A percentile compares a stretch with the other conserved stretches of the same genome.
phyloP scores from a whole-genome alignment of 2,113 vertebrate genomes.

The Chaetodon trifascialis region DNA sequence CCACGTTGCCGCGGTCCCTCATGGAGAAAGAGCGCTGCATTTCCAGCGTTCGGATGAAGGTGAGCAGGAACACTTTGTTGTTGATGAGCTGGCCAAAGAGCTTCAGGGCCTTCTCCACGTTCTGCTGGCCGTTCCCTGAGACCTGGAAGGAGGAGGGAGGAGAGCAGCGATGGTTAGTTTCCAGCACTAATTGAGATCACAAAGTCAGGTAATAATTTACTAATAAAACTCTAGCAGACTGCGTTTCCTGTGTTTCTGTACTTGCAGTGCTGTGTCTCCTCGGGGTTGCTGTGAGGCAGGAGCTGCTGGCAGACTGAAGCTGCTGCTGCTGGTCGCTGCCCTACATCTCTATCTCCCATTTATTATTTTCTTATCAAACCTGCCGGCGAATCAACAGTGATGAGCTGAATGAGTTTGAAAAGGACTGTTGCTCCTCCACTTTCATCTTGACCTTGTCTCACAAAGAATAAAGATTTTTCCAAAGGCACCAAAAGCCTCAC shows the following conservation, averaged over 20 bases:
- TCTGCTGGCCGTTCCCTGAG: constrained; percentile 95
- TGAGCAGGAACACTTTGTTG: constrained; percentile 98
- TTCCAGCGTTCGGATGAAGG: constrained; percentile 97
- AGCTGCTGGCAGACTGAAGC: too few species aligned
- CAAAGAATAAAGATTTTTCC: constrained; percentile 62
- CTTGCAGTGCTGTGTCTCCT: not conserved
- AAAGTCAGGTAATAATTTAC: not conserved
- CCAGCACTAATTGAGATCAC: constrained; percentile 5
- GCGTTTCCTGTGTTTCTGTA: not conserved
- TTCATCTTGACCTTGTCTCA: constrained; percentile 57
- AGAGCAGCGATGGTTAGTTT: not conserved
- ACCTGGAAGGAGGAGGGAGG: constrained; percentile 84
- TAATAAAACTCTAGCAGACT: too few species aligned
- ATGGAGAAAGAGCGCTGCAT: constrained; percentile 98
- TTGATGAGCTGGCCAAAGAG: constrained; percentile 97
- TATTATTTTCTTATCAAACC: not conserved
- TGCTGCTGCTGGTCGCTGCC: too few species aligned
- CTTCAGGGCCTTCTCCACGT: constrained; percentile 97
- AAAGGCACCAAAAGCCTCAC: constrained; percentile 41
- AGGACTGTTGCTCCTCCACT: constrained; percentile 10
- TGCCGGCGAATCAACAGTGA: not conserved
- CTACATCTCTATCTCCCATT: not conserved
- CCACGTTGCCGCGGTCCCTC: constrained; percentile 97
- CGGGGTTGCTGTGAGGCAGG: too few species aligned
- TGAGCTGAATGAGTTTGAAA: constrained; percentile 15